Conservation (phyloP, 2,888 invertebrate species). For the Temnothorax ravouxi region DNA sequence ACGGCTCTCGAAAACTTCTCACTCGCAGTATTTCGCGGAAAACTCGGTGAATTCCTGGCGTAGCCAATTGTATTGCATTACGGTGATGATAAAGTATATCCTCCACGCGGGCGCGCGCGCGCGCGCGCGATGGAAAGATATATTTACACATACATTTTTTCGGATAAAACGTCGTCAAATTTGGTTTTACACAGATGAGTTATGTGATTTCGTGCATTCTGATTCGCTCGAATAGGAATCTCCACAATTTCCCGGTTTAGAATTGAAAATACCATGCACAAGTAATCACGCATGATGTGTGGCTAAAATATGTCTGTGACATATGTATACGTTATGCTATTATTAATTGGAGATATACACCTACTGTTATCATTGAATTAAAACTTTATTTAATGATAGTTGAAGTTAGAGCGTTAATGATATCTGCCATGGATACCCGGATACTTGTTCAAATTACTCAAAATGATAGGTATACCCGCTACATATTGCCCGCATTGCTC, state of each 20-base stretch:
- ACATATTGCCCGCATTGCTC: neutral
- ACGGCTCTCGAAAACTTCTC: conserved; percentile 80
- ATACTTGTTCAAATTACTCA: neutral
- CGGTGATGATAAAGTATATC: conserved; percentile 67
- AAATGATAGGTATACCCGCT: neutral
- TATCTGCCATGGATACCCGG: neutral
- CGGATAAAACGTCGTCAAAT: neutral
- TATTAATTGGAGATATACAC: neutral
- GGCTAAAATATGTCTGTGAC: neutral
- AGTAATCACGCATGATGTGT: neutral
- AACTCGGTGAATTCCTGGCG: conserved; percentile 68
- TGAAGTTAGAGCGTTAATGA: neutral
- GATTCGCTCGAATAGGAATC: neutral
- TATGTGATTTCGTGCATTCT: neutral
- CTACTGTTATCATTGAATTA: neutral
- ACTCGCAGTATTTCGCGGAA: conserved; percentile 73
- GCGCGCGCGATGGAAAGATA: neutral
- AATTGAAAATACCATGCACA: neutral
- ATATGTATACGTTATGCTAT: neutral
- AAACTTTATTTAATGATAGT: neutral
- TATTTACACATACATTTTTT: neutral
- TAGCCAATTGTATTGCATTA: conserved; percentile 70
- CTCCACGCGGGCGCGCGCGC: neutral
- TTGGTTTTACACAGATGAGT: neutral
- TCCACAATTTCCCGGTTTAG: neutral